These are phyloP conservation scores for Drosophila sproati DNA, from an alignment of 1,140 invertebrate genomes.

Conservation along the genomic window DNA sequence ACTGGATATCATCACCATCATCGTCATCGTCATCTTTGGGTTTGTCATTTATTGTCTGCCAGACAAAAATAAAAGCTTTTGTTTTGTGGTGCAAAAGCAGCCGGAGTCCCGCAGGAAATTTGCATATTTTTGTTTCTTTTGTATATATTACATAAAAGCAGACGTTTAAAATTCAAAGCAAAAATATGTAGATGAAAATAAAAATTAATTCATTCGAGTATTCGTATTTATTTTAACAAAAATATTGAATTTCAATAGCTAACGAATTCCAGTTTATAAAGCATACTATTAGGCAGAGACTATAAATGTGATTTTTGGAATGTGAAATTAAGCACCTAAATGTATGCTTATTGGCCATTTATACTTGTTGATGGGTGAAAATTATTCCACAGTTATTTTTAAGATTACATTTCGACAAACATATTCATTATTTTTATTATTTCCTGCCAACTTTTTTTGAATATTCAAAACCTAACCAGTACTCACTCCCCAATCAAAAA, in stretches of 20 bases:
- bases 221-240: background rate
- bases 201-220: background rate
- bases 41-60: conserved; percentile 34
- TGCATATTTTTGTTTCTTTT: conserved; percentile 57
- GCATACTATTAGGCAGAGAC: conserved; percentile 19
- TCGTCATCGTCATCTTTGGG: conserved; percentile 27
- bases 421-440: background rate
- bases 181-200: background rate
- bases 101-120: conserved; percentile 38
- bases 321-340: conserved; percentile 4
- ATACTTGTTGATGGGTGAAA: background rate
- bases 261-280: background rate
- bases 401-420: background rate
- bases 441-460: background rate
- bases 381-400: background rate
- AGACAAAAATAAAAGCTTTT: conserved; percentile 66
- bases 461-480: background rate
- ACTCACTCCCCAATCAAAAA: conserved; percentile 13
- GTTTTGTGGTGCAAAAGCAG: conserved; percentile 2
- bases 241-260: background rate
- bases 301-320: conserved; percentile 5
- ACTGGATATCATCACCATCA: conserved; percentile 47
- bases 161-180: background rate
- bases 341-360: conserved; percentile 6
- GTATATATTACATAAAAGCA: background rate